Evolutionary conservation across 92 coral and sea anemone species (phyloP).

Genomic region (Epizoanthus illoricatus): DNA sequence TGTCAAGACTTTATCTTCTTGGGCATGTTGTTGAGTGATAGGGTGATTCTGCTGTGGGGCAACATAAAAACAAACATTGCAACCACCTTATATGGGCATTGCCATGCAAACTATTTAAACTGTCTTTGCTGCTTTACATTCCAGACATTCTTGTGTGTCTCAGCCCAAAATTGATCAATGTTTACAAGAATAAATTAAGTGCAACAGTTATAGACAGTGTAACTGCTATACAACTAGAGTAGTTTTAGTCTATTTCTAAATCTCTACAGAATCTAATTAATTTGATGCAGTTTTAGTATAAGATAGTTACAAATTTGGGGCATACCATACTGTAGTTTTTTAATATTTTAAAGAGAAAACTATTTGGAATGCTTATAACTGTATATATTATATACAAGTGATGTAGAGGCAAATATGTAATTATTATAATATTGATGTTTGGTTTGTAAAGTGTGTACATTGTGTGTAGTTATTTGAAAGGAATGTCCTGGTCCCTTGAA

Average conservation of each 20-base stretch:
- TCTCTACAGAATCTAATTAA: background rate
- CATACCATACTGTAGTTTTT: too few species aligned
- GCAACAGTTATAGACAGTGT: too few species aligned
- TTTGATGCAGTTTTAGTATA: background rate
- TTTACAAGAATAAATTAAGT: too few species aligned
- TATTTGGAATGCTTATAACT: too few species aligned
- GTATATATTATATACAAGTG: too few species aligned
- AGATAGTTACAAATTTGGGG: background rate
- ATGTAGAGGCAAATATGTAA: too few species aligned
- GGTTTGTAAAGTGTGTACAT: too few species aligned
- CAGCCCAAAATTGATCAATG: background rate
- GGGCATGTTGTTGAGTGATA: background rate
- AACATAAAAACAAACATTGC: slow-evolving; percentile 22
- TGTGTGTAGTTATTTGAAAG: too few species aligned
- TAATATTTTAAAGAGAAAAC: too few species aligned
- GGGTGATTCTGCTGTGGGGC: background rate
- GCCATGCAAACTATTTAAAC: slow-evolving; percentile 29
- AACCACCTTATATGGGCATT: slow-evolving; percentile 16
- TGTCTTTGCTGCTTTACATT: slow-evolving; percentile 6
- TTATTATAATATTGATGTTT: too few species aligned
- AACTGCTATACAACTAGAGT: too few species aligned
- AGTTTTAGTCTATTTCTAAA: slow-evolving; percentile 16
- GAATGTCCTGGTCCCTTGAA: too few species aligned
- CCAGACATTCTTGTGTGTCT: slow-evolving; percentile 12
- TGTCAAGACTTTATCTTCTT: background rate